These are phyloP conservation scores for Zaprionus taronus DNA, from an alignment of 1,140 invertebrate genomes.

Conservation along the genomic window DNA sequence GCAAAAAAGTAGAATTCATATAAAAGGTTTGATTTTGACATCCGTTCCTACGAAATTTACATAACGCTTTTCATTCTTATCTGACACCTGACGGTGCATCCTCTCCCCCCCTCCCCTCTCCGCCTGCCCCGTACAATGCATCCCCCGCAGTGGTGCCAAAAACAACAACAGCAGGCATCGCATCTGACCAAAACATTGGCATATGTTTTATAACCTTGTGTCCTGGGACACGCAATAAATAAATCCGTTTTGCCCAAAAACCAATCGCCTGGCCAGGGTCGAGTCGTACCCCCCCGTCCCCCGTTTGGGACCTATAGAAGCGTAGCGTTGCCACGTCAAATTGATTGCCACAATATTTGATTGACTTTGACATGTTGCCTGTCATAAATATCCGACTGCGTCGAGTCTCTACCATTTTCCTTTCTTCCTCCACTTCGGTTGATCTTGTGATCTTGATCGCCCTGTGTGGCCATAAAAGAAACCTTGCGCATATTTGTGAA, in stretches of 20 bases:
- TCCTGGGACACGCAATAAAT: constrained; percentile 70
- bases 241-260: constrained; percentile 53
- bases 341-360: constrained; percentile 84
- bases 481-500: constrained; percentile 30
- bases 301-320: constrained; percentile 26
- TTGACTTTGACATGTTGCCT: constrained; percentile 84
- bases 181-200: constrained; percentile 47
- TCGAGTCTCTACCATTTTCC: constrained; percentile 15
- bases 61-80: constrained; percentile 81
- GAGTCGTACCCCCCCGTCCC: background rate
- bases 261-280: constrained; percentile 2
- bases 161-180: constrained; percentile 15
- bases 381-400: constrained; percentile 70
- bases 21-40: constrained; percentile 64
- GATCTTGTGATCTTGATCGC: constrained; percentile 45
- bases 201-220: constrained; percentile 74
- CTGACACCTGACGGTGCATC: constrained; percentile 65
- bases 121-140: constrained; percentile 5
- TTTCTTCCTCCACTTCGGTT: constrained; percentile 14
- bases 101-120: background rate
- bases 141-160: constrained; percentile 72
- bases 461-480: constrained; percentile 50
- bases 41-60: constrained; percentile 76
- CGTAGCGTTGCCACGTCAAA: constrained; percentile 76
- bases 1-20: constrained; percentile 7